Evolutionary conservation across 2,797 vertebrate species (phyloP), one percentile per base, ranked within the genome.

Genomic region (Scyliorhinus canicula): DNA sequence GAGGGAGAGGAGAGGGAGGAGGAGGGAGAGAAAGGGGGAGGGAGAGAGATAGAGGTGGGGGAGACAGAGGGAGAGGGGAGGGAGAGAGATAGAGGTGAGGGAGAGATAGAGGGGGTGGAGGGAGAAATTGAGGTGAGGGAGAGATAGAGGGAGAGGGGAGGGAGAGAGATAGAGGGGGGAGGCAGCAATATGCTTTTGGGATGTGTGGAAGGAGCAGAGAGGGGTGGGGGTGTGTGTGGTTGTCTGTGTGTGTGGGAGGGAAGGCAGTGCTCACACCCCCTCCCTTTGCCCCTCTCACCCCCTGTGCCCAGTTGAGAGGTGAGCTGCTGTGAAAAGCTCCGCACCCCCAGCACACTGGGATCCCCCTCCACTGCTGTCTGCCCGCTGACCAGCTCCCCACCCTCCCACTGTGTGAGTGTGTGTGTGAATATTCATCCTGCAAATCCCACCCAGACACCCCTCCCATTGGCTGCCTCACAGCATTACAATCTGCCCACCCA

Each of bases 371-470:
- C 52, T 28, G 14, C 67, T 50, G 14, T 4, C 31, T n/a, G 47
- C 7, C 57, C 57, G 14, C 57, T 60, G 0, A 60, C 57, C n/a
- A n/a, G n/a, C n/a, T n/a, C n/a, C n/a, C n/a, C n/a, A n/a, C 14
- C 57, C 14, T 60, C 14, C 14, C 57, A 9, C 57, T 60, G 57
- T 24, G 63, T 65, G 63, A 2, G 60, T 65, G 63, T 65, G 63
- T 65, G 63, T 21, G 63, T 65, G 63, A 19, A 65, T 65, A 44
- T 91, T 91, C 69, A 52, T 67, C 44, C 69, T 28, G 28, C 65
- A 94, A 74, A 94, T 94, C 93, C 93, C 93, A 94, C 93, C 93
- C 93, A 35, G 93, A 28, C 24, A 1, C 26, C 31, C 40, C 47
- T 52, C 16, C 11, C 67, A 94, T 94, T 94, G 93, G 93, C 93